Evolutionary conservation across 1,140 invertebrate genomes (phyloP).

Genomic region (Nebria ingens): DNA sequence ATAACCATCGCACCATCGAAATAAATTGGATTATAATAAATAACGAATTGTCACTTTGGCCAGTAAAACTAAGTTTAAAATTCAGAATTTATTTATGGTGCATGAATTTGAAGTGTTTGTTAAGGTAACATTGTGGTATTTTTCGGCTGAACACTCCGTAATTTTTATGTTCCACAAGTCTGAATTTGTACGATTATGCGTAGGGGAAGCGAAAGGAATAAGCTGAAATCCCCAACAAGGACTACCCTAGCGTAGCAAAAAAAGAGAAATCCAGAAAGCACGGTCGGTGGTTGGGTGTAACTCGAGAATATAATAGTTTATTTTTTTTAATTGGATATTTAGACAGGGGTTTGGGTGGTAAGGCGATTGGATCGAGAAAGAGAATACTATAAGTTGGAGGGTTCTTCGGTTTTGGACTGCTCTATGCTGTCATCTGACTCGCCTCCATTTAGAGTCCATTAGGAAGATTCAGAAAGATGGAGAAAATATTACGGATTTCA

Average conservation of each 20-base stretch:
- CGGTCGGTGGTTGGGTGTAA: not conserved
- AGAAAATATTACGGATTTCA: constrained; percentile 22
- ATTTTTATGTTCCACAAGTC: not conserved
- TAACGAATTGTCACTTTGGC: not conserved
- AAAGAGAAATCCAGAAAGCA: not conserved
- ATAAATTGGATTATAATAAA: not conserved
- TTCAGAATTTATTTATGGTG: not conserved
- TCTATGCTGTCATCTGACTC: constrained; percentile 15
- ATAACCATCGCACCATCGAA: not conserved
- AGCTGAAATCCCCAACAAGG: not conserved
- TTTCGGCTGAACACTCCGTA: not conserved
- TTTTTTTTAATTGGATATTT: constrained; percentile 15
- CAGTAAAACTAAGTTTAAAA: not conserved
- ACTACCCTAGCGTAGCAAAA: not conserved
- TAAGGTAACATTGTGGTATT: too few relatives aligned
- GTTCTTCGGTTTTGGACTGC: not conserved
- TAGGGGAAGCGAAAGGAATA: not conserved
- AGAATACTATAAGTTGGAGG: too few relatives aligned
- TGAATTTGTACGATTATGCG: not conserved
- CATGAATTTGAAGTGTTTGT: too few relatives aligned
- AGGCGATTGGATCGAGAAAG: too few relatives aligned
- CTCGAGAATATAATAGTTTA: constrained; percentile 8
- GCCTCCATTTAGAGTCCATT: constrained; percentile 16
- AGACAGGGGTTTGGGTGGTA: too few relatives aligned
- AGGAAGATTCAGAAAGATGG: constrained; percentile 22